Evolutionary conservation across 2,797 vertebrate species (phyloP), one percentile per base, ranked within the genome.

Genomic region (Argentina silus): DNA sequence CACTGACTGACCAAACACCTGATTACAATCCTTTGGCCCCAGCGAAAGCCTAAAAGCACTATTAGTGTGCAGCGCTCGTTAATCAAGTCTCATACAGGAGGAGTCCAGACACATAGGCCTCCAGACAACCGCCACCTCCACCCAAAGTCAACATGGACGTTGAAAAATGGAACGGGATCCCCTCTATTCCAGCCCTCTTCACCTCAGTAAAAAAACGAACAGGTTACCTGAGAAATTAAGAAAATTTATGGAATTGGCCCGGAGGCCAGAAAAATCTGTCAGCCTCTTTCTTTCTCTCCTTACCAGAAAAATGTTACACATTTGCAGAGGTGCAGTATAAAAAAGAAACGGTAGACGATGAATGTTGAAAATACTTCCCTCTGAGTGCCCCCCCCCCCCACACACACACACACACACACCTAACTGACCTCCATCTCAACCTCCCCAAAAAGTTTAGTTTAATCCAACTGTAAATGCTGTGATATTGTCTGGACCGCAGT

Each of bases 1-100:
- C 74, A 70, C 72, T 82, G 73, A 70, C 72, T 82, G 73, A 76
- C 77, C 79, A 76, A 80, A 84, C 85, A 87, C 82, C 85, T 85
- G 86, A 78, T 78, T 82, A 85, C 88, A 70, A 67, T 73, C 69
- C 80, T 65, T 78, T 45, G 75, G 43, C 69, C 73, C 78, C 23
- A 74, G 76, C 83, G 36, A 73, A 73, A 77, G 74, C 78, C 64
- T 82, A 85, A 80, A 70, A 73, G 44, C 74, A 73, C 67, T 68
- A 70, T 78, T 82, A 85, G 66, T 67, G 50, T 67, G 51, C 65
- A 68, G 59, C 17, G 12, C 64, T 88, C 77, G 80, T 81, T 71
- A 72, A 85, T 78, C 76, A 70, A 44, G 67, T 44, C 48, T 59
- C 73, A 62, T 62, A 69, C 27, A 19, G 14, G 50, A 9, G 48